Evolutionary conservation across 2,797 vertebrate genomes (phyloP).

Genomic region (Oophaga sylvatica): DNA sequence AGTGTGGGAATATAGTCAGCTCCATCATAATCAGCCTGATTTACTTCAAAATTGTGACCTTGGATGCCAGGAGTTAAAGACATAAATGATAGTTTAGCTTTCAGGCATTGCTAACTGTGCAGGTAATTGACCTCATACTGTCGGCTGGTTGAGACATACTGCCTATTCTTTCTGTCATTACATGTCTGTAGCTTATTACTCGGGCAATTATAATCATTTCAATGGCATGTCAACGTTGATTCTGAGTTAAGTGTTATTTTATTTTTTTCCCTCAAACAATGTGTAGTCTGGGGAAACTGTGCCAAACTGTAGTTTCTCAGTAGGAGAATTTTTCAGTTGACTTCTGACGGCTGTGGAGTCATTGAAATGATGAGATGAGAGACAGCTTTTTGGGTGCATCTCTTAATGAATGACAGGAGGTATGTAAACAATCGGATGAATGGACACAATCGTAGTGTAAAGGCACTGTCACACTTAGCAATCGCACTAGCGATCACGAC

Average conservation of each 20-base stretch:
- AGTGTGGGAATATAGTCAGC: background rate
- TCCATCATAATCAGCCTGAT: background rate
- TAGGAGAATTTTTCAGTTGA: background rate
- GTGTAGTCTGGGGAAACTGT: background rate
- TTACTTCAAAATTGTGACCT: background rate
- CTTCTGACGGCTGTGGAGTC: background rate
- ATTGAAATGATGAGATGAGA: constrained; percentile 1
- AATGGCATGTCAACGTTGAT: background rate
- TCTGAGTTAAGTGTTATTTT: background rate
- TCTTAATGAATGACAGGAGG: background rate
- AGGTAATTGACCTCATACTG: background rate
- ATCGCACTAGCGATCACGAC: too few species aligned
- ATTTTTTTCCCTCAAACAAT: constrained; percentile 8
- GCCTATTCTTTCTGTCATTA: constrained; percentile 24
- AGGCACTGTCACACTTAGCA: too few species aligned
- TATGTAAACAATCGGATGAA: constrained; percentile 9
- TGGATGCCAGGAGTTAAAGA: background rate
- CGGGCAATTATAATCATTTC: constrained; percentile 3
- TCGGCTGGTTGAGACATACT: background rate
- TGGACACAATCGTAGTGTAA: background rate
- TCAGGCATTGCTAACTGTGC: background rate
- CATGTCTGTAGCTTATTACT: background rate
- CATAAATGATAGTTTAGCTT: background rate
- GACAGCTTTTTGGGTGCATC: constrained; percentile 20
- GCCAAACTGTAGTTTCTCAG: background rate